Evolutionary conservation across 2,888 invertebrate genomes (phyloP), one percentile per base, ranked within the genome.

Genomic region (Diaperis boleti): DNA sequence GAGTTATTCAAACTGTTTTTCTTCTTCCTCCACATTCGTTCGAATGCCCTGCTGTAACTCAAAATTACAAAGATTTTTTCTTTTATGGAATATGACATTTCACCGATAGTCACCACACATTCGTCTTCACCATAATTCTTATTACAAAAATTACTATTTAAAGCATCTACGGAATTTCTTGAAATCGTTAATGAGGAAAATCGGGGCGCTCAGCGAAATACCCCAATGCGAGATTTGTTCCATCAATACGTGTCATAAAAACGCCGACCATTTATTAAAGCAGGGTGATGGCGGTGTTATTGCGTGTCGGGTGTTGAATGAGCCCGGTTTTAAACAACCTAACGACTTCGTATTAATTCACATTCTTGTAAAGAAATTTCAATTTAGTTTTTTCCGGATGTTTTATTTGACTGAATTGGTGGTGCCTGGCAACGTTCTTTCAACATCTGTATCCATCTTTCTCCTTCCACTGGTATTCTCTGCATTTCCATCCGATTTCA

Each of bases 401-500:
- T 66, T 72, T 71, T 69, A 66, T 69, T 70, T 70, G 66, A 31
- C 39, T 44, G 64, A 65, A 63, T 62, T 55, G 61, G 61, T 60
- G 65, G 62, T 69, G 66, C 68, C 60, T 62, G 66, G 69, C 68
- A 72, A 68, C 67, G 64, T 45, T 44, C 52, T 65, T 57, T 42
- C 59, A 49, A 62, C 63, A 57, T 66, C 65, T 67, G 59, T 62
- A 66, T 59, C 67, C 56, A 55, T 39, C 63, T 37, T 45, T 55
- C 50, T 55, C 62, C 41, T 54, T 56, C 55, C 39, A 52, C 55
- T 35, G 49, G 31, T 20, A 29, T 50, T 31, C 47, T 55, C 37
- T 62, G 54, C 59, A 60, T 72, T 72, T 71, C 69, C 74, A 66
- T 69, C 67, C 69, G 72, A 74, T 71, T 72, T 69, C 69, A 66